Conservation (phyloP, 2,888 invertebrate species). For the Conchocele bisecta region DNA sequence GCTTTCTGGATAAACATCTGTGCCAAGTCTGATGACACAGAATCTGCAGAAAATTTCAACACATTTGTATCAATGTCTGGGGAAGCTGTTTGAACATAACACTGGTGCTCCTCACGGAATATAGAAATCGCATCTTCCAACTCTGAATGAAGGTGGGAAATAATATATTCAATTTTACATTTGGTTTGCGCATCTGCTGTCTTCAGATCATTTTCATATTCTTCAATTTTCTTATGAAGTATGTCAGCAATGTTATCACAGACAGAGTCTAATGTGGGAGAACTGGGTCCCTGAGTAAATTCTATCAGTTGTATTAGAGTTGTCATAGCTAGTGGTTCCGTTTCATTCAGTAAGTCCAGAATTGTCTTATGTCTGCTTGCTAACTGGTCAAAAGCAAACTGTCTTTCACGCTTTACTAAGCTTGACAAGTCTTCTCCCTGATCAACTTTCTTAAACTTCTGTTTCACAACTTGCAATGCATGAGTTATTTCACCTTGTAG, state of each 20-base stretch:
- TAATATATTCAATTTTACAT: conserved; percentile 40
- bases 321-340: conserved; percentile 61
- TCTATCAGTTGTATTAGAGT: conserved; percentile 57
- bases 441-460: conserved; percentile 83
- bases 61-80: conserved; percentile 59
- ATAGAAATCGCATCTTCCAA: conserved; percentile 51
- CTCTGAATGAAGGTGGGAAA: conserved; percentile 51
- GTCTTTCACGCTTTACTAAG: conserved; percentile 59
- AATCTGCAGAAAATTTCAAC: conserved; percentile 49
- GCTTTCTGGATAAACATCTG: conserved; percentile 82
- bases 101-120: conserved; percentile 54
- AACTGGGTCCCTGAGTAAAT: conserved; percentile 52
- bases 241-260: conserved; percentile 50
- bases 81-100: conserved; percentile 61
- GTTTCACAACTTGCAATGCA: conserved; percentile 85
- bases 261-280: conserved; percentile 53
- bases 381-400: conserved; percentile 68
- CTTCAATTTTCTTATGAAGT: conserved; percentile 50
- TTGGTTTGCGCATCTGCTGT: conserved; percentile 41
- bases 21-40: conserved; percentile 43
- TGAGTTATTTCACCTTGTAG: conserved; percentile 78
- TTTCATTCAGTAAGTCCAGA: conserved; percentile 64
- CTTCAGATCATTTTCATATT: conserved; percentile 41
- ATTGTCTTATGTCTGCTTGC: conserved; percentile 63
- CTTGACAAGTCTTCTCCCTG: conserved; percentile 50